Conservation (phyloP, 1,140 invertebrate species). For the Nebria ingens region DNA sequence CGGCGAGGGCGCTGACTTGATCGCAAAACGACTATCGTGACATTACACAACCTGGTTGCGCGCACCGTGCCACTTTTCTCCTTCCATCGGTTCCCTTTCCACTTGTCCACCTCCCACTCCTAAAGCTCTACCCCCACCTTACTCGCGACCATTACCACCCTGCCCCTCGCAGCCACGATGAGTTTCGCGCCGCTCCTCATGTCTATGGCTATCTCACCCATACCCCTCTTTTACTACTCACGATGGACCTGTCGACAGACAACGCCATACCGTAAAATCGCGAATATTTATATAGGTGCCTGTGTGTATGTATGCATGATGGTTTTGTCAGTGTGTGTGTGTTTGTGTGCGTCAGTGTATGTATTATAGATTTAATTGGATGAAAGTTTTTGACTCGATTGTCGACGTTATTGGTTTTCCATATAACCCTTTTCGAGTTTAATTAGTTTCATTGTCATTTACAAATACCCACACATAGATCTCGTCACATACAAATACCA, state of each 20-base stretch:
- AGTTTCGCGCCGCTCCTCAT: neutral
- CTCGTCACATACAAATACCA: too few relatives aligned
- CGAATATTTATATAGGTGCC: too few relatives aligned
- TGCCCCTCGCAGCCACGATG: too few relatives aligned
- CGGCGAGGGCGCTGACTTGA: constrained; percentile 3
- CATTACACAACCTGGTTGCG: constrained; percentile 1
- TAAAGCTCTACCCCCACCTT: neutral
- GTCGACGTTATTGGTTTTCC: neutral
- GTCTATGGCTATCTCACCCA: too few relatives aligned
- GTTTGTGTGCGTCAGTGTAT: too few relatives aligned
- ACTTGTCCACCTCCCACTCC: neutral
- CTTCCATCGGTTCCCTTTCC: neutral
- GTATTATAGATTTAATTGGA: neutral
- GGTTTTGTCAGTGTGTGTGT: too few relatives aligned
- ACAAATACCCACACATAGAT: neutral
- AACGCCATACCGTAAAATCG: neutral
- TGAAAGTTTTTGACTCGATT: neutral
- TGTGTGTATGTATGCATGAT: too few relatives aligned
- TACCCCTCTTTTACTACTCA: too few relatives aligned
- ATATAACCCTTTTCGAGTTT: neutral
- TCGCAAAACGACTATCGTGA: constrained; percentile 2
- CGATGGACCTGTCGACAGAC: too few relatives aligned
- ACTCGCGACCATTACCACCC: neutral
- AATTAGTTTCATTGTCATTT: neutral
- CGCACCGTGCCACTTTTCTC: neutral